Base-by-base conservation (phyloP, 2,113 vertebrate genomes). In the Thomomys bottae region DNA sequence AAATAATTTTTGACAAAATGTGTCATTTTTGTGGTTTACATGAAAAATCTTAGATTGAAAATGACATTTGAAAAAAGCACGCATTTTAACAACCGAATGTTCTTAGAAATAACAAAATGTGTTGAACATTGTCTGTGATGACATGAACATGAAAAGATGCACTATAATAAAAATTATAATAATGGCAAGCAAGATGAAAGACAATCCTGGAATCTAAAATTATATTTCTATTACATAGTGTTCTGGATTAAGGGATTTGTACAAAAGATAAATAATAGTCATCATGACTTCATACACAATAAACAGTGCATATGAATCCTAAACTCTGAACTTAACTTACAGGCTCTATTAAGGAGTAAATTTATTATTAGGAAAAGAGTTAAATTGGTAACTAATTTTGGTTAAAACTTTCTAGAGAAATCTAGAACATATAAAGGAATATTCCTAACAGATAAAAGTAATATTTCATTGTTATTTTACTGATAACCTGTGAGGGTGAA, bases 361-460 rank as follows among this genome's bases (percentile, higher is more conserved):
- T 54, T n/a, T n/a, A n/a, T 45, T 75, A 87, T 89, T 71, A 87
- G 7, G 4, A 1, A 90, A 18, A 7, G 4, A 80, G 1, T 79
- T 90, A 23, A 87, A 61, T 80, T 81, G 32, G 34, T 54, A 66
- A 18, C 40, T 42, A 36, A 4, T 42, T 20, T 36, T 89, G 77
- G 64, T 70, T 80, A 84, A 3, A 87, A 87, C 87, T 83, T 71
- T 9, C 21, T 94, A 21, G 45, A 67, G 63, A 77, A 90, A 72
- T 59, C 21, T 59, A 67, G 12, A 59, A 6, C 54, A 68, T 54
- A 15, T 17, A 11, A 54, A 54, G 49, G 49, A 54, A 54, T 54
- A 54, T 54, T 54, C 11, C 21, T 40, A 68, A n/a, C 8, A 66
- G 17, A 18, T 78, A 8, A 26, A 38, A 8, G 20, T 38, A 17